phyloP scores from a whole-genome alignment of 2,797 vertebrate genomes.

The Sarcoramphus papa region DNA sequence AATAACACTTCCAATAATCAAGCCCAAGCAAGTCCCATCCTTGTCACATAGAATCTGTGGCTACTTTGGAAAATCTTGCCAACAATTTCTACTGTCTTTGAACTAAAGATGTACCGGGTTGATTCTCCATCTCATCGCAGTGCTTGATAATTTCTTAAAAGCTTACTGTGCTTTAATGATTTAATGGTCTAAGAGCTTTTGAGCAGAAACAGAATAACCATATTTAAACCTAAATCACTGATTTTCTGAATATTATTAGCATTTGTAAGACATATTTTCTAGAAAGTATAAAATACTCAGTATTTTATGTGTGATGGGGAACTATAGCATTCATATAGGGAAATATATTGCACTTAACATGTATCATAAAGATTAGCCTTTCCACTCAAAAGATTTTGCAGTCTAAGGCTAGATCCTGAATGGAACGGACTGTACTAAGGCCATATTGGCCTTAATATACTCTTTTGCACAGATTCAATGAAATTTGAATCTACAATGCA shows the following conservation, averaged over 20 bases:
- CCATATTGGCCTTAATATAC: not conserved
- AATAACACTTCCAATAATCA: not conserved
- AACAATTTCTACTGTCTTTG: not conserved
- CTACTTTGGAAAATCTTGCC: not conserved
- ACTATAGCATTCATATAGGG: not conserved
- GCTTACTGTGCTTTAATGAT: not conserved
- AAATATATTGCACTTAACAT: not conserved
- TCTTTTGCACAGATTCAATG: not conserved
- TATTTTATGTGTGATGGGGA: not conserved
- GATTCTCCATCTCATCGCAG: not conserved
- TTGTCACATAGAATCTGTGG: not conserved
- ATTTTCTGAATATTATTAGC: not conserved
- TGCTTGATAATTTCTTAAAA: not conserved
- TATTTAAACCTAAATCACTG: not conserved
- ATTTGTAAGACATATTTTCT: not conserved
- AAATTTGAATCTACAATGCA: not conserved
- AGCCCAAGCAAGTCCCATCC: not conserved
- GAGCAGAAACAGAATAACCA: not conserved
- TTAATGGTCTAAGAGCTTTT: not conserved
- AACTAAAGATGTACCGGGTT: not conserved
- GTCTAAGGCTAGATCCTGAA: not conserved
- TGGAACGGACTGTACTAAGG: not conserved
- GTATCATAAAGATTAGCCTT: not conserved
- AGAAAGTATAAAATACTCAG: not conserved
- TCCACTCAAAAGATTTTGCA: not conserved